These are phyloP conservation scores for Tinamus guttatus DNA, from an alignment of 2,113 vertebrate genomes.

Conservation along the genomic window DNA sequence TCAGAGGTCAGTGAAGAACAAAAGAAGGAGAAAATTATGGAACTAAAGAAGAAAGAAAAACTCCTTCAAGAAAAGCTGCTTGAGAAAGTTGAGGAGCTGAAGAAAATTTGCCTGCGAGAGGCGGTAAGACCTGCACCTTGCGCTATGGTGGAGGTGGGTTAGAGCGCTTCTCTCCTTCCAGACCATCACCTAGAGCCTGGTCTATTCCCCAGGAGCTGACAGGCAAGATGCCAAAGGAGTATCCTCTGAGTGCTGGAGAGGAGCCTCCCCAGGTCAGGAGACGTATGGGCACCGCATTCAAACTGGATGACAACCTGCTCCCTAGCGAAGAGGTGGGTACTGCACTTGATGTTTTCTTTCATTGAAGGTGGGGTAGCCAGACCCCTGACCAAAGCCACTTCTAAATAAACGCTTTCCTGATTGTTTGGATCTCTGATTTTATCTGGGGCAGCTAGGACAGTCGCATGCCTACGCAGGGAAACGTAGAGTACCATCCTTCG, in stretches of 20 bases:
- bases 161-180: not conserved
- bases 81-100: constrained; percentile 91
- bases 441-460: not conserved
- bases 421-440: not conserved
- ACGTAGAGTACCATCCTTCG: not conserved
- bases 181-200: not conserved
- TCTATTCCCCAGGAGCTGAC: constrained; percentile 88
- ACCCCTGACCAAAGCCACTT: not conserved
- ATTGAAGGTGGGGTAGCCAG: not conserved
- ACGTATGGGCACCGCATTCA: constrained; percentile 90
- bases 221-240: constrained; percentile 91
- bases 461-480: not conserved
- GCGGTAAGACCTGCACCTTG: constrained; percentile 83
- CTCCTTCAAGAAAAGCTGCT: constrained; percentile 87
- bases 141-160: accelerated
- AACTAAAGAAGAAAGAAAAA: constrained; percentile 92
- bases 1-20: constrained; percentile 92
- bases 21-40: constrained; percentile 92
- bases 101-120: constrained; percentile 93
- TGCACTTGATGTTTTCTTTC: not conserved
- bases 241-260: constrained; percentile 89
- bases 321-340: constrained; percentile 85
- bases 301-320: constrained; percentile 88
- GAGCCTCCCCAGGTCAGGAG: constrained; percentile 87
- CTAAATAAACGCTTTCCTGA: not conserved